Evolutionary conservation across 2,113 vertebrate species (phyloP).

Genomic region (Hippocampus abdominalis): DNA sequence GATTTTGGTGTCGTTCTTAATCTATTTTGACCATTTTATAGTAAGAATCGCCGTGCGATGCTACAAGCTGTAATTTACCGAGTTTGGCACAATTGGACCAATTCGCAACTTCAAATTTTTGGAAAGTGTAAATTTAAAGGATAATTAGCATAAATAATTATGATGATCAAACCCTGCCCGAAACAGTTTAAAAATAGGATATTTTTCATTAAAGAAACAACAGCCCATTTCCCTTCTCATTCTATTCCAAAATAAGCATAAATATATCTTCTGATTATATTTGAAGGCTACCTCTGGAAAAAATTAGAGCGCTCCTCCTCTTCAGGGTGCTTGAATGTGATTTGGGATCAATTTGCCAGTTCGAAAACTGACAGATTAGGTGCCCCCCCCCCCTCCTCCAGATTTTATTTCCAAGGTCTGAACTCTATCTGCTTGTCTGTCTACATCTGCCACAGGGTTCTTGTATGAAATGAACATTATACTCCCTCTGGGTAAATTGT

Average conservation of each 20-base stretch:
- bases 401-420: slow-evolving; percentile 49
- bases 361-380: slow-evolving; percentile 37
- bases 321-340: slow-evolving; percentile 35
- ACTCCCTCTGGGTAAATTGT: slow-evolving; percentile 56
- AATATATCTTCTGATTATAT: slow-evolving; percentile 13
- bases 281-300: slow-evolving; percentile 37
- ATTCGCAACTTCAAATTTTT: background rate
- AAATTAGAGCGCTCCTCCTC: slow-evolving; percentile 30
- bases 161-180: background rate
- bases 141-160: background rate
- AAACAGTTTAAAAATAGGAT: background rate
- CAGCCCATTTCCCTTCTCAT: slow-evolving; percentile 31
- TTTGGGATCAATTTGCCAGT: slow-evolving; percentile 20
- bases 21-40: too few species aligned
- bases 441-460: slow-evolving; percentile 30
- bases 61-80: too few species aligned
- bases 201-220: background rate
- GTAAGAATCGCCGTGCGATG: too few species aligned
- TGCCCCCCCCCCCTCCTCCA: slow-evolving; percentile 21
- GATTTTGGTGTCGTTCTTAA: too few species aligned
- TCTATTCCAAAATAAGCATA: slow-evolving; percentile 26
- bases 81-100: background rate
- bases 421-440: slow-evolving; percentile 41
- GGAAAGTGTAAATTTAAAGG: background rate
- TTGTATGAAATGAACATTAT: slow-evolving; percentile 52